Base-by-base conservation (phyloP, 2,888 invertebrate species). In the Thumatha senex region DNA sequence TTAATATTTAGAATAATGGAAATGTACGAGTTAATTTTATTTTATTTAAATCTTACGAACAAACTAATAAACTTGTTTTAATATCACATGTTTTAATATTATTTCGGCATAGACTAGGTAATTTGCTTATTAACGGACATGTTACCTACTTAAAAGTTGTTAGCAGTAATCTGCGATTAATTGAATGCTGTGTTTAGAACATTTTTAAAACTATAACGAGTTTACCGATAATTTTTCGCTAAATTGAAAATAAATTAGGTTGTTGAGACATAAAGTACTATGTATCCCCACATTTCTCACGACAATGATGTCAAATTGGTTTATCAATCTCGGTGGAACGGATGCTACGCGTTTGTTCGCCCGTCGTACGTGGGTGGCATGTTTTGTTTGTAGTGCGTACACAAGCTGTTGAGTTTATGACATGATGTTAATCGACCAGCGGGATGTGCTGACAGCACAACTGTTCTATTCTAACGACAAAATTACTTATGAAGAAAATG, bases 241-340 rank as follows among this genome's bases (percentile, higher is more conserved):
- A 24, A 4, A 5, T 24, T 24, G 18, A 5, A 24, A 48, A 57
- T 50, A 46, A 49, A 49, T 48, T 42, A 46, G 18, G 39, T 38
- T 42, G 56, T 60, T 56, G 57, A 55, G 54, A 54, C 44, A 51
- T 65, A 61, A 68, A 65, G 58, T 54, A 55, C 55, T 61, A 54
- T 62, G 63, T 54, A 69, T 67, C 65, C 65, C 73, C 68, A 74
- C 66, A 78, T 74, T 84, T 89, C 90, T 80, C 89, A 90, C 89
- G 88, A 67, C 85, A 89, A 89, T 89, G 71, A 82, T 82, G 80
- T 80, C 78, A 84, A 85, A 84, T 86, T 82, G 82, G 74, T 82
- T 86, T 86, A 89, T 89, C 89, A 89, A 89, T 89, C 87, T 83
- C 80, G 77, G 76, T 75, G 75, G 73, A 79, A 80, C 86, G 89